Evolutionary conservation across 2,113 vertebrate genomes (phyloP), one percentile per base, ranked within the genome.

Genomic region (Centropus bengalensis): DNA sequence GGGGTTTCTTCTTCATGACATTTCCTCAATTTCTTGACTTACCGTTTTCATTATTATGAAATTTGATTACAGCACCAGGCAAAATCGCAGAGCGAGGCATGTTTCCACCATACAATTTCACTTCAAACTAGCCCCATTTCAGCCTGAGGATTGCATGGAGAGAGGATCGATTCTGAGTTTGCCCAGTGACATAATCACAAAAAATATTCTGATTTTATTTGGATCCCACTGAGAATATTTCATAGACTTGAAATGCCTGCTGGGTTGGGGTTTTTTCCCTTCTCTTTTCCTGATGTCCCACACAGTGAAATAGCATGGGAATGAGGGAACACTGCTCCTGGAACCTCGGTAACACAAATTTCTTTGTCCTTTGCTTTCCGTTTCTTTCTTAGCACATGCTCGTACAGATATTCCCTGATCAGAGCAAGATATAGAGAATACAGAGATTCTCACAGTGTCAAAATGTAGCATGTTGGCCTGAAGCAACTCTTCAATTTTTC

Each of bases 401-500:
- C 20, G 1, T 55, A 87, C 55, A 91, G 78, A 94, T 67, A 82
- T 49, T 94, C 68, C 74, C 84, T 80, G 76, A 91, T 92, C 81
- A 55, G 71, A 94, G 80, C 80, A 89, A 85, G 38, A 51, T 40
- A 20, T 60, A 73, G 36, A 95, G 70, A 67, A 93, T 91, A 56
- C 68, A 71, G 75, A 94, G 92, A 96, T 89, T 88, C 88, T 94
- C 96, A 70, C 87, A 86, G 80, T 92, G 91, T 93, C 86, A 96
- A 90, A 96, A 96, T 70, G 90, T 23, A 96, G 62, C 87, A 22
- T 47, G 81, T 68, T 97, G 97, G 97, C 96, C 96, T 89, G 89
- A 45, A 97, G 97, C 97, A 95, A 96, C 94, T 94, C 89, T 92
- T 96, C 93, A 90, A 89, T 97, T 96, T 96, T 96, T 97, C 96